Evolutionary conservation across 2,113 vertebrate species (phyloP), one percentile per base, ranked within the genome.

Genomic region (Crypturellus undulatus): DNA sequence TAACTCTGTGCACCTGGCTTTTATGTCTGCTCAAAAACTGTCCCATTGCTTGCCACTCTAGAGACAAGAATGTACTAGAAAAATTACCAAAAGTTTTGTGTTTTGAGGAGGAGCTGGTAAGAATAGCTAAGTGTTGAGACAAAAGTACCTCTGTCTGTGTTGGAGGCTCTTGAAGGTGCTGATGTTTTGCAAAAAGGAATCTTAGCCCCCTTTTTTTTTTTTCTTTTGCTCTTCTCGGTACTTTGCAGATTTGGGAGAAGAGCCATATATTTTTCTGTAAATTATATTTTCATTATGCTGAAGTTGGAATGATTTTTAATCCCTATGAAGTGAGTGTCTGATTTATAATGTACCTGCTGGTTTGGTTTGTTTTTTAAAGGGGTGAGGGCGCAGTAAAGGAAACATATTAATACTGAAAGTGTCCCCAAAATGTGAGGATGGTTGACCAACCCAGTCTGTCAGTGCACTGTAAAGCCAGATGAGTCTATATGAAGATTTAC

Each of bases 381-480:
- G 11, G 2, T 20, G 9, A 60, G 38, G 40, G n/a, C 10, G 10
- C 10, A 21, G 1, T 30, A 6, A 82, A n/a, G 65, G 2, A 73
- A 92, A 43, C 5, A 34, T 52, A 71, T 59, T 43, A 40, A 36
- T 62, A 3, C 34, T 62, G 7, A 19, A 52, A 43, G 4, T 51
- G 13, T 52, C 71, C 10, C 18, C 9, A 47, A 71, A 69, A 54
- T 42, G 7, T 26, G 4, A 38, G 11, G 6, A 77, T 6, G 87
- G 13, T 45, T 91, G n/a, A 64, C 24, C 26, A 47, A 12, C 71
- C 34, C 32, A 45, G 1, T 38, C 34, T 63, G 77, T 45, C 24
- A 22, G 16, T 30, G 14, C 52, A 42, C 32, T 2, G 0, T 18
- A 36, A 40, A 87, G 8, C 1, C 2, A 69, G 9, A 22, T 56